Percentiles rank a stretch among this genome's conserved stretches.
These are phyloP conservation scores for Zele albiditarsus DNA, from an alignment of 2,888 invertebrate genomes.

Conservation along the genomic window DNA sequence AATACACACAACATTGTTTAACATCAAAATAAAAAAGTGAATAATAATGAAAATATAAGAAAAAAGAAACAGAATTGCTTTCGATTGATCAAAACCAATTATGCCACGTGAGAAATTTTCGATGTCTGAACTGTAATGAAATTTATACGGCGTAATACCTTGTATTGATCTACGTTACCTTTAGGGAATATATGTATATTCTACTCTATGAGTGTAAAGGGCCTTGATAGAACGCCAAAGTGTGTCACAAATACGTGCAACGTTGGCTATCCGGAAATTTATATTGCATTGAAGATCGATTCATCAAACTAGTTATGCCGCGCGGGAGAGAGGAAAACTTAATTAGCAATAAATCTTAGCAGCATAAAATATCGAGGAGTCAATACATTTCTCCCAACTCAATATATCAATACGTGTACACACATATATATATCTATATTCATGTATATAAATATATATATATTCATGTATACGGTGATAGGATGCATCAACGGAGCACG, in stretches of 20 bases:
- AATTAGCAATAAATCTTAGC: slow-evolving; percentile 22
- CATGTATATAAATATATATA: neutral
- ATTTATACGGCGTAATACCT: neutral
- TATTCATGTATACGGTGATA: neutral
- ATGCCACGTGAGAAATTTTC: neutral
- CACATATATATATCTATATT: too few relatives aligned
- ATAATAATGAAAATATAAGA: neutral
- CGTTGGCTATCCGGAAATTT: slow-evolving; percentile 20
- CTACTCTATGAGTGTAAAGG: neutral
- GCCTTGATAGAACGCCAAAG: slow-evolving; percentile 3
- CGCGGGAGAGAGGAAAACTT: neutral
- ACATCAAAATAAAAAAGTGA: neutral
- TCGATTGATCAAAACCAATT: neutral
- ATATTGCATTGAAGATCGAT: slow-evolving; percentile 1
- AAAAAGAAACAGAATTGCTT: neutral
- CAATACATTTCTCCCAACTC: too few relatives aligned
- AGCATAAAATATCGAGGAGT: neutral
- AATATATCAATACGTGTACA: too few relatives aligned
- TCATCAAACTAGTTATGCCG: neutral
- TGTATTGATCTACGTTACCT: slow-evolving; percentile 1
- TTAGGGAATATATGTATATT: neutral
- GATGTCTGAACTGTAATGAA: neutral
- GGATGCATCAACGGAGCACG: neutral
- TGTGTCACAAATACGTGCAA: slow-evolving; percentile 21
- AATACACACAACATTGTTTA: neutral